Base-by-base conservation (phyloP, 2,797 vertebrate genomes). In the Paguma larvata region DNA sequence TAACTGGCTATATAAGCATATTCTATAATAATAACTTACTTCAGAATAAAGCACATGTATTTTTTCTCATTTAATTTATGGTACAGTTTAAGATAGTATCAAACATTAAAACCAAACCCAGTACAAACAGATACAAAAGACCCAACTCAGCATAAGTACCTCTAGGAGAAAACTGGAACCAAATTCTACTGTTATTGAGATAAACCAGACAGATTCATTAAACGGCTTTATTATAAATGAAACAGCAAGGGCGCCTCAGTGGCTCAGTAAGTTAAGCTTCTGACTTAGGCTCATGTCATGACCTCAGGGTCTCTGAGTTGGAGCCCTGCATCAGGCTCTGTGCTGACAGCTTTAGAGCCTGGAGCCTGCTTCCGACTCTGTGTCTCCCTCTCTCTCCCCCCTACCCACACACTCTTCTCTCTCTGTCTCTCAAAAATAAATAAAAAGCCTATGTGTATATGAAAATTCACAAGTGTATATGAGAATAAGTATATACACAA, bases 201-300 rank as follows among this genome's bases (percentile, higher is more conserved):
- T 41, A 94, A 87, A 25, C 6, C 21, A 78, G 84, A 68, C 34
- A 94, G 2, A 46, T 46, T 41, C 38, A 78, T 70, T 78, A 94
- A 94, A 89, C 48, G 32, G 44, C 18, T 90, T 78, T 62, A 89
- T 91, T 91, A 59, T 72, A 94, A 95, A 68, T 85, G 21, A 90
- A 70, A 44, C 4, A 67, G 34, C 15, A 62, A 8, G 21, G 56
- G 56, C 6, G 1, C 53, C 53, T 53, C 18, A 6, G 18, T 59
- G 56, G 56, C 19, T 59, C 19, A 59, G 21, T 59, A 59, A 6
- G 56, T 59, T 21, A 56, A 56, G 21, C 56, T 59, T 59, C 56
- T 59, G 21, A 59, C 56, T 59, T 59, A 21, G 56, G 56, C 21
- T 59, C 19, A 59, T 6, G 19, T 59, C 56, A 23, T 23, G 56